Base-by-base conservation (phyloP, 2,113 vertebrate genomes). In the Macrotus californicus region DNA sequence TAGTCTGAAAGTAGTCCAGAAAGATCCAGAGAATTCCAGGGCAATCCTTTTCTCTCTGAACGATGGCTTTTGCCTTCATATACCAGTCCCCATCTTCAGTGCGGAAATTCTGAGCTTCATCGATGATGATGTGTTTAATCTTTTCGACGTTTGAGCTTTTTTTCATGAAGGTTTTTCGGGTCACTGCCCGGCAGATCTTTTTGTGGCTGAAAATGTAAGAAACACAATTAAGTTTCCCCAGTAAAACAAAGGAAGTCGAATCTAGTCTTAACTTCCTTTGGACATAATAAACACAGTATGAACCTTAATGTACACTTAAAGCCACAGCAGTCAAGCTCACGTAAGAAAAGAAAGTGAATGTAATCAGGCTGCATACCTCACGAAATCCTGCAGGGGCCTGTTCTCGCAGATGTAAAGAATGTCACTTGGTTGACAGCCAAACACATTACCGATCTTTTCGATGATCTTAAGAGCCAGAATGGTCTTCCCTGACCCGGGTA, bases 351-450 rank as follows among this genome's bases (percentile, higher is more conserved):
- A 73, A 95, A 66, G n/a, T 43, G 31, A 75, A 79, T 11, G 19
- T 4, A 64, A 26, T 86, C 77, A 69, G 70, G 24, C 2, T n/a
- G 64, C 92, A 82, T 89, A 98, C 98, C 61, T 6, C 50, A 98
- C 93, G 73, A 96, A 80, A 3, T 94, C 41, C 75, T 19, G 91
- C 43, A 98, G 87, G 22, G 96, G 97, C 24, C 18, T 9, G 34
- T 98, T 98, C 56, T 98, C 98, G 75, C 97, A 98, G 29, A 98
- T 50, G 29, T 97, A 98, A 64, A 98, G 98, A 81, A 98, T 90
- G 1, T 98, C 76, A 0, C 73, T 6, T 24, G 21, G 1, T 24
- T 48, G 0, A 77, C 98, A 98, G 15, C 15, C 1, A 52, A 95
- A 95, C 31, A 70, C 89, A 13, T 46, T 94, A 76, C 67, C 96